Conservation (phyloP, 2,888 invertebrate genomes). For the Diarsia mendica region DNA sequence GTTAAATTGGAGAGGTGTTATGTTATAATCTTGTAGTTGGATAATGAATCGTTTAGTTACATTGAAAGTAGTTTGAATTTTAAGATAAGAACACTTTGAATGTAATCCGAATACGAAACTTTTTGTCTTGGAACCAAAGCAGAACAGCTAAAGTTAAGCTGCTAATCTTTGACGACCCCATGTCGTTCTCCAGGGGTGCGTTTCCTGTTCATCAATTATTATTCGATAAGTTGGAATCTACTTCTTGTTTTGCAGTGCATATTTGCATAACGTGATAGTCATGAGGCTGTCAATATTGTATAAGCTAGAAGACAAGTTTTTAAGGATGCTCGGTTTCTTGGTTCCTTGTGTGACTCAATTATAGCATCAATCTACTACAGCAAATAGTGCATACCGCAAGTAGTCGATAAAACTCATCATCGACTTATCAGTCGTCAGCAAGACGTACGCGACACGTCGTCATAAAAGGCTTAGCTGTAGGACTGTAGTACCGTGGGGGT, state of each 20-base stretch:
- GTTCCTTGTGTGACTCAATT: neutral
- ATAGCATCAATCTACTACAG: neutral
- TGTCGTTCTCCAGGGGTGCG: neutral
- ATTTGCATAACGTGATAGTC: neutral
- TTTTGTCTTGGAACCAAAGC: no score
- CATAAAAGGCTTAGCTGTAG: slow-evolving; percentile 79
- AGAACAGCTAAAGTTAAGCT: neutral
- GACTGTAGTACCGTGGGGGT: slow-evolving; percentile 49
- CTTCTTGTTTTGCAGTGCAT: neutral
- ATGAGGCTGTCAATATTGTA: neutral
- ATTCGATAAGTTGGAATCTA: neutral
- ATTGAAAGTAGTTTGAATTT: neutral
- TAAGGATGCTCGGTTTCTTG: neutral
- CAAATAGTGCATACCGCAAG: slow-evolving; percentile 40
- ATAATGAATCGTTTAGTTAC: neutral
- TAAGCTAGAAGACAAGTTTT: neutral
- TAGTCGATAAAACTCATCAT: slow-evolving; percentile 70
- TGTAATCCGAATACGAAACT: neutral
- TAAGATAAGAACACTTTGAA: neutral
- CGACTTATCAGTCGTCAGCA: slow-evolving; percentile 81
- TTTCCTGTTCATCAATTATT: neutral
- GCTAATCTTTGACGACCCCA: neutral
- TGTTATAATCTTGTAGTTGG: slow-evolving; percentile 36
- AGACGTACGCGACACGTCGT: slow-evolving; percentile 76
- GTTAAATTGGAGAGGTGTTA: slow-evolving; percentile 55